phyloP scores from a whole-genome alignment of 2,797 vertebrate genomes.

The Sebastes kiyomatsui region DNA sequence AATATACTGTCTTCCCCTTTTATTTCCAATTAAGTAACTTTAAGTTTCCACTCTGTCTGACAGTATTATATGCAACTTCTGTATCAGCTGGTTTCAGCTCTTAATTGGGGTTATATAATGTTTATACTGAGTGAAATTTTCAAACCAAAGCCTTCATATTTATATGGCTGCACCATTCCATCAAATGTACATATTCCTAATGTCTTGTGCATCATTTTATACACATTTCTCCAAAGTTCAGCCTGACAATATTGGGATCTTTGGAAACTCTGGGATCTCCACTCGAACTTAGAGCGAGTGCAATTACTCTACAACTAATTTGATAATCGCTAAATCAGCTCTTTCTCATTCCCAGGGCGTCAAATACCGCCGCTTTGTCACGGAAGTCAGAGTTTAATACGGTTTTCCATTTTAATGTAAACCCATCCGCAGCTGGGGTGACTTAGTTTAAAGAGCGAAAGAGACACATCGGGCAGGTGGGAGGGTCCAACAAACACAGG shows the following conservation, averaged over 20 bases:
- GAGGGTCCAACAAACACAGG: too few species aligned
- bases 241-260: not conserved
- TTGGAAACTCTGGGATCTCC: not conserved
- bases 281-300: not conserved
- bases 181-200: accelerated
- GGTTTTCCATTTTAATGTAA: too few species aligned
- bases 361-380: too few species aligned
- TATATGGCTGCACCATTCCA: not conserved
- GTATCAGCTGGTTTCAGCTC: not conserved
- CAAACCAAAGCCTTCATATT: not conserved
- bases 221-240: not conserved
- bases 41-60: not conserved
- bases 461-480: too few species aligned
- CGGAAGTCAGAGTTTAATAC: accelerated
- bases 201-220: not conserved
- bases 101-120: not conserved
- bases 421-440: too few species aligned
- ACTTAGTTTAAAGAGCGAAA: too few species aligned
- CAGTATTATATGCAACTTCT: not conserved
- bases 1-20: not conserved
- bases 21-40: not conserved
- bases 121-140: not conserved
- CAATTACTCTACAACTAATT: not conserved
- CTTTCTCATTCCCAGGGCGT: too few species aligned
- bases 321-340: too few species aligned